These are phyloP conservation scores for Chrysaora quinquecirrha DNA, from an alignment of 30 jellyfish, hydroid and myxozoan species.

Conservation along the genomic window DNA sequence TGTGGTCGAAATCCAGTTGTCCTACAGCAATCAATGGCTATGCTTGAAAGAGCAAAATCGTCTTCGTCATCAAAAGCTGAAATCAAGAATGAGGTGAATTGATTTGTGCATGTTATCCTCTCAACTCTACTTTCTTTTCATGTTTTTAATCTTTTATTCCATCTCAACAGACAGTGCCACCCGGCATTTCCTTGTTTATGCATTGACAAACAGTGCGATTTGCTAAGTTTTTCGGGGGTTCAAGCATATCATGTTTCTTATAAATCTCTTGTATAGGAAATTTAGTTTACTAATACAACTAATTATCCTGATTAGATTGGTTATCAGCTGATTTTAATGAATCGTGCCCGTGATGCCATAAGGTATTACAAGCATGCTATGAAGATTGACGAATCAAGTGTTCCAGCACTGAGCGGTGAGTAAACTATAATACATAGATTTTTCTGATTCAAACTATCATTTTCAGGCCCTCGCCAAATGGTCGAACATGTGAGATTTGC, in stretches of 20 bases:
- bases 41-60: slow-evolving; percentile 84
- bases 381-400: slow-evolving; percentile 97
- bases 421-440: too few species aligned
- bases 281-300: too few species aligned
- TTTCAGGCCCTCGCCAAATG: too few species aligned
- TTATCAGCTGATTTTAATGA: slow-evolving; percentile 69
- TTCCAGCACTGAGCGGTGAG: slow-evolving; percentile 91
- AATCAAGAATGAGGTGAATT: slow-evolving; percentile 77
- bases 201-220: too few species aligned
- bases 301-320: too few species aligned
- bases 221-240: too few species aligned
- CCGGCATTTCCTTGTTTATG: too few species aligned
- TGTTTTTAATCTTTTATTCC: neutral
- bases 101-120: neutral
- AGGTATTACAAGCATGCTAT: slow-evolving; percentile 84
- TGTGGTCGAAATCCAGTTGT: slow-evolving; percentile 90
- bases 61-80: slow-evolving; percentile 84
- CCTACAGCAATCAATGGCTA: slow-evolving; percentile 84
- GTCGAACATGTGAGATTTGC: too few species aligned
- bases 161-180: too few species aligned
- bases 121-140: neutral
- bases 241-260: too few species aligned
- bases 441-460: too few species aligned
- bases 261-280: too few species aligned
- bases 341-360: slow-evolving; percentile 72